Conservation (phyloP, 53 echinoderm and acorn worm species). For the Astropecten irregularis region DNA sequence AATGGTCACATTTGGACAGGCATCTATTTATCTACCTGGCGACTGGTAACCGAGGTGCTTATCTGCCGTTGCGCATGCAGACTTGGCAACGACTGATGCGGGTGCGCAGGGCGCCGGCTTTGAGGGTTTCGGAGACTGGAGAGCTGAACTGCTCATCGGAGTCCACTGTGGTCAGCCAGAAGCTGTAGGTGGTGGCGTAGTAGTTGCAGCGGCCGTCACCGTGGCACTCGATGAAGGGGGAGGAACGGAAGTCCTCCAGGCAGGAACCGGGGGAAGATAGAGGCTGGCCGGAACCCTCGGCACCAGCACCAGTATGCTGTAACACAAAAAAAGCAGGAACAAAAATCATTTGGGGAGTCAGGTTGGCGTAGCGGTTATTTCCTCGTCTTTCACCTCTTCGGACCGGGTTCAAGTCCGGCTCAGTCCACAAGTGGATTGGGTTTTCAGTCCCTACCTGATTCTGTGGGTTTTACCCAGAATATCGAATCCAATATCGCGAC, state of each 20-base stretch:
- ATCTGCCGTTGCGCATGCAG: conserved; percentile 67
- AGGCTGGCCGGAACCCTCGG: conserved; percentile 93
- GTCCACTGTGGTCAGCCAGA: conserved; percentile 95
- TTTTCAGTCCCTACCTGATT: no score
- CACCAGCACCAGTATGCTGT: conserved; percentile 98
- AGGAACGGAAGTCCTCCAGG: conserved; percentile 93
- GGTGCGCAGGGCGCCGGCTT: conserved; percentile 78
- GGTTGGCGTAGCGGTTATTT: no score
- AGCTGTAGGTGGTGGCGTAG: conserved; percentile 95
- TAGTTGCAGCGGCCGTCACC: conserved; percentile 99
- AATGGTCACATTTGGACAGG: no score
- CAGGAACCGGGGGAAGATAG: conserved; percentile 96
- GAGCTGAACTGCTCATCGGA: conserved; percentile 75
- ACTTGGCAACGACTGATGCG: conserved; percentile 91
- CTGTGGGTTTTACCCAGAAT: no score
- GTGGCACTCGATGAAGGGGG: conserved; percentile 98
- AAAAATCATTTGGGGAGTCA: not conserved
- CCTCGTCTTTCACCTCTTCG: no score
- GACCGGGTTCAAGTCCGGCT: no score
- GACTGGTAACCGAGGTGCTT: conserved; percentile 8
- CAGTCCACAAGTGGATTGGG: no score
- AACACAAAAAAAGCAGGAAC: not conserved
- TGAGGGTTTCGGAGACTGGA: conserved; percentile 86
- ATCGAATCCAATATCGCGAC: no score
- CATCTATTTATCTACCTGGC: no score